A percentile compares a stretch with the other conserved stretches of the same genome.
These are phyloP conservation scores for Bradypodion pumilum DNA, from an alignment of 2,797 vertebrate genomes.

Conservation along the genomic window DNA sequence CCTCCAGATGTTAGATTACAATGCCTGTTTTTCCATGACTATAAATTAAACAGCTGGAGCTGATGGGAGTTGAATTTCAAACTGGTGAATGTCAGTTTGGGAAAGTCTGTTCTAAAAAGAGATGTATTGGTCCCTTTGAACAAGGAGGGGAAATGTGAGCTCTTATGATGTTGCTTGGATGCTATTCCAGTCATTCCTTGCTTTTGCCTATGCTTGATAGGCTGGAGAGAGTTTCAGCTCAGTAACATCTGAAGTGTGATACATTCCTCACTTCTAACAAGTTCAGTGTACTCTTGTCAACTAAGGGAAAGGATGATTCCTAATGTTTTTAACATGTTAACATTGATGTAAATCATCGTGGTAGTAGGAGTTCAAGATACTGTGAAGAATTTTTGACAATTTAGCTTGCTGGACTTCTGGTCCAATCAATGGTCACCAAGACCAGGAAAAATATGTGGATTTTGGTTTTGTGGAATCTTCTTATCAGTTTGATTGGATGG, in stretches of 20 bases:
- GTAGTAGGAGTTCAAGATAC: background rate
- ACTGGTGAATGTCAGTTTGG: background rate
- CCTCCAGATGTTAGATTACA: too few relatives aligned
- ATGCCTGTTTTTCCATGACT: too few relatives aligned
- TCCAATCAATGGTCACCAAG: background rate
- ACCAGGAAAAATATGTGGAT: background rate
- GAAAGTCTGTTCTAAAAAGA: background rate
- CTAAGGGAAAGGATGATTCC: background rate
- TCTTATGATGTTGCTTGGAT: background rate
- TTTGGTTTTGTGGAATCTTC: background rate
- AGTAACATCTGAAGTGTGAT: background rate
- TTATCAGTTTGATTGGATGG: conserved; percentile 14
- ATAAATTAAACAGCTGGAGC: too few relatives aligned
- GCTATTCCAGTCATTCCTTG: background rate
- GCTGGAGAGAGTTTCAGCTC: too few relatives aligned
- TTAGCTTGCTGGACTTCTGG: background rate
- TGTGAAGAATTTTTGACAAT: background rate
- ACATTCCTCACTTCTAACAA: background rate
- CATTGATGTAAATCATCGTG: background rate
- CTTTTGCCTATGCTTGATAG: background rate
- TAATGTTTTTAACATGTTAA: background rate
- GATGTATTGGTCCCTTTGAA: background rate
- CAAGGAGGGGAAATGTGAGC: background rate
- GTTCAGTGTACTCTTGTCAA: background rate
- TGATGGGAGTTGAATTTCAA: too few relatives aligned